Evolutionary conservation across 92 coral and sea anemone species (phyloP).

Genomic region (Umimayanthus chanpuru): DNA sequence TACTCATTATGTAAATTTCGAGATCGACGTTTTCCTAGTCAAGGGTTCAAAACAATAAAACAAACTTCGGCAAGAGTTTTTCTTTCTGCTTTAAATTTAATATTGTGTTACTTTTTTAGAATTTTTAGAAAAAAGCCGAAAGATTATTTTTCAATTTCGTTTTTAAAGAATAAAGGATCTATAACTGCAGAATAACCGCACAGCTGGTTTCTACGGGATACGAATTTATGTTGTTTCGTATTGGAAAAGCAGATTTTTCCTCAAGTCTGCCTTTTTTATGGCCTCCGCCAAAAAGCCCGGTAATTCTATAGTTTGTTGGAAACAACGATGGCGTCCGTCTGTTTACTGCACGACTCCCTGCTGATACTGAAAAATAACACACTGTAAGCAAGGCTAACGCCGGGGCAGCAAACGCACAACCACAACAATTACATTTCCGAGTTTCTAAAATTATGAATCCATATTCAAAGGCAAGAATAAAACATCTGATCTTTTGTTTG

Average conservation of each 20-base stretch:
- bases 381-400: not conserved
- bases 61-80: not conserved
- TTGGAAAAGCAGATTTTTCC: not conserved
- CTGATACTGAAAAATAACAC: slow-evolving; percentile 6
- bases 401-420: not conserved
- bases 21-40: not conserved
- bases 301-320: not conserved
- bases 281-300: not conserved
- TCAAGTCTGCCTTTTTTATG: not conserved
- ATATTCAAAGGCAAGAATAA: not conserved
- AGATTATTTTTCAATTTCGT: not conserved
- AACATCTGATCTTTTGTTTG: not conserved
- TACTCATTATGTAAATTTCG: not conserved
- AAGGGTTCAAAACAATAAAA: no score
- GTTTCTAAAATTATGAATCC: not conserved
- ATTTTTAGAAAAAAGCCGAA: not conserved
- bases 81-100: not conserved
- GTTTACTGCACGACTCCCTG: not conserved
- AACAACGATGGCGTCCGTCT: not conserved
- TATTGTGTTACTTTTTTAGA: no score
- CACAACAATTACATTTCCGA: not conserved
- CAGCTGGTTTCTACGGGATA: not conserved
- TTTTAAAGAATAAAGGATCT: not conserved
- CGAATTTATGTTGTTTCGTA: not conserved
- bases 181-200: not conserved